Evolutionary conservation across 2,888 invertebrate genomes (phyloP).

Genomic region (Trachelus troglodyta): DNA sequence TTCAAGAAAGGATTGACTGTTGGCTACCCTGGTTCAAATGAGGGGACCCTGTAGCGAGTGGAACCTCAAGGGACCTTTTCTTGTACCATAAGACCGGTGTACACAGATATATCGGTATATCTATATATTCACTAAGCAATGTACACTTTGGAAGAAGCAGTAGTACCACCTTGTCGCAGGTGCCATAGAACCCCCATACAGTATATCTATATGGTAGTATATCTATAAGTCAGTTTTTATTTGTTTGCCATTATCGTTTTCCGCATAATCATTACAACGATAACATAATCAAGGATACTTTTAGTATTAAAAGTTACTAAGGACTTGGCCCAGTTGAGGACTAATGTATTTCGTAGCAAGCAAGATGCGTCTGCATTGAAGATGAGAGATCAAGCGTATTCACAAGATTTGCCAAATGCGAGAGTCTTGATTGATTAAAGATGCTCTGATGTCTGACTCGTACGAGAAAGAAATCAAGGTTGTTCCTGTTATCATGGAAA

Average conservation of each 20-base stretch:
- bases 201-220: neutral
- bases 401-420: neutral
- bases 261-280: neutral
- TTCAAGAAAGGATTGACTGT: constrained; percentile 40
- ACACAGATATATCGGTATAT: neutral
- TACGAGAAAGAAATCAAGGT: neutral
- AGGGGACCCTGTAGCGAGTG: neutral
- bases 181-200: neutral
- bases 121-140: neutral
- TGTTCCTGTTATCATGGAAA: neutral
- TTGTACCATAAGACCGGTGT: neutral
- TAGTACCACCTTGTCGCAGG: neutral
- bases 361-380: neutral
- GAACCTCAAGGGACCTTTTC: neutral
- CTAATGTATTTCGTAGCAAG: neutral
- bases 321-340: neutral
- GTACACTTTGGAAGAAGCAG: neutral
- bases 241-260: neutral
- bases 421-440: neutral
- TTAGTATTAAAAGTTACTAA: neutral
- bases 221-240: neutral
- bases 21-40: constrained; percentile 2
- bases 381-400: neutral
- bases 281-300: neutral
- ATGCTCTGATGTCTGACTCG: neutral